Base-by-base conservation (phyloP, 2,797 vertebrate genomes). In the Caiman crocodilus region DNA sequence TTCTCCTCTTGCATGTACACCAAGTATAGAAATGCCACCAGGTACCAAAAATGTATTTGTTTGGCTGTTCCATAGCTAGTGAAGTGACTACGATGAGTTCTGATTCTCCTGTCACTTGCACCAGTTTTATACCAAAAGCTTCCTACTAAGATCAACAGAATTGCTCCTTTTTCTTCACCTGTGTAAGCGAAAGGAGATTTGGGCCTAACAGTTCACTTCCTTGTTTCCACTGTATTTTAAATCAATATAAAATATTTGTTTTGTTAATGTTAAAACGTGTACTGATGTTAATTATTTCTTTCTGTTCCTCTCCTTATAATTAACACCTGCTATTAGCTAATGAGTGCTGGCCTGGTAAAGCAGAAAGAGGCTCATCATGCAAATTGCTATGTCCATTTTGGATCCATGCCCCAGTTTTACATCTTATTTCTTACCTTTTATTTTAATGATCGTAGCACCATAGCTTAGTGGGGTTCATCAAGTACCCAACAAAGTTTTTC, bases 331-430 rank as follows among this genome's bases (percentile, higher is more conserved):
- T 85, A 30, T 35, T 77, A 73, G 84, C 65, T 92, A 83, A 75
- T 69, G 86, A 89, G 65, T 28, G 42, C 16, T 84, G 85, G 76
- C 77, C 42, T 1, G 1, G 74, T 56, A 75, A 58, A 84, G 55
- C 71, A 14, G 30, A 3, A 74, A n/a, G 61, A 20, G 87, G 28
- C 69, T 89, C 77, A 21, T 86, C 42, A 6, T 75, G 85, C 76
- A 85, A 50, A 84, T 69, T 73, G 4, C 25, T 28, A 30, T 28
- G 78, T n/a, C 56, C 17, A 12, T 35, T 50, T 61, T 77, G 80
- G 85, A 50, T 42, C 0, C 0, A 15, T 14, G 71, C 83, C 28
- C 28, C 9, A 0, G 6, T 25, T 20, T 79, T 10, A 63, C 12
- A 2, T 25, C 15, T 56, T 2, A 0, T 80, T 87, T 64, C 30